Conservation (phyloP, 2,113 vertebrate species). For the Alosa alosa region DNA sequence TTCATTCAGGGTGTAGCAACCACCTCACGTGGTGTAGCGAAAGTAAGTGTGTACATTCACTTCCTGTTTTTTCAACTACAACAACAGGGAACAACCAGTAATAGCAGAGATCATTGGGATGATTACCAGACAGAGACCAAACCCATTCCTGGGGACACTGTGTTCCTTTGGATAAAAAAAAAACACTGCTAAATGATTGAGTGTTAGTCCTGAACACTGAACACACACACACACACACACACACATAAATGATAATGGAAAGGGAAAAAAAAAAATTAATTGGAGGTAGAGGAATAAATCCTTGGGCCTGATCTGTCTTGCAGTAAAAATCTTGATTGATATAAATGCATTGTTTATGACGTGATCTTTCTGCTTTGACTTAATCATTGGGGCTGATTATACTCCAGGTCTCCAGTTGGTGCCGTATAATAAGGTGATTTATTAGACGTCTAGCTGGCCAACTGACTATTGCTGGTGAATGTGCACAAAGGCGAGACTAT, state of each 20-base stretch:
- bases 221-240: neutral
- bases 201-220: neutral
- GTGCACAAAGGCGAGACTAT: conserved; percentile 14
- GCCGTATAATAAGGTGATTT: conserved; percentile 13
- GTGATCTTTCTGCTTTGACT: neutral
- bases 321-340: conserved; percentile 5
- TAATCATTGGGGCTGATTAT: conserved; percentile 17
- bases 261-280: neutral
- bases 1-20: neutral
- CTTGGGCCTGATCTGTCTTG: neutral
- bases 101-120: neutral
- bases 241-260: neutral
- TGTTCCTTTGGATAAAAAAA: neutral
- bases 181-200: neutral
- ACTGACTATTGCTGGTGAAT: neutral
- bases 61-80: neutral
- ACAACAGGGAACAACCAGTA: neutral
- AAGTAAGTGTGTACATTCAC: neutral
- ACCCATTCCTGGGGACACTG: neutral
- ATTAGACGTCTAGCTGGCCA: conserved; percentile 5
- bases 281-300: neutral
- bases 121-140: neutral
- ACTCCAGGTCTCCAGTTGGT: conserved; percentile 6
- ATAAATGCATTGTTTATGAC: conserved; percentile 19
- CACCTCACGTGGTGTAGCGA: neutral